These are phyloP conservation scores for Copsychus sechellarum DNA, from an alignment of 2,113 vertebrate genomes.

Conservation along the genomic window DNA sequence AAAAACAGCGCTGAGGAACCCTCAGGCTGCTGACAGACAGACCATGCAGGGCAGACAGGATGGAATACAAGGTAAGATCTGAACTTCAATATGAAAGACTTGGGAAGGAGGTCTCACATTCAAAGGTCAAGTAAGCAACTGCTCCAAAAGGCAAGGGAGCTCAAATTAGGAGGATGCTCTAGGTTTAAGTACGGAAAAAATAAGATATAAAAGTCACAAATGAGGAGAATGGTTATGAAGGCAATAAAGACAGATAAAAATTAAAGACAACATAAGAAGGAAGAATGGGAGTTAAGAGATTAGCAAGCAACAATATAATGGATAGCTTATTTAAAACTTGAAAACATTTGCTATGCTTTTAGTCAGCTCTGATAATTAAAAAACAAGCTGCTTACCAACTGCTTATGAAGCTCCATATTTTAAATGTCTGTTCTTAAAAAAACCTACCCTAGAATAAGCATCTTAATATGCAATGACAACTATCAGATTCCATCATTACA, in stretches of 20 bases:
- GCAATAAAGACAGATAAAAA: not conserved
- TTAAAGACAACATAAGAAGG: not conserved
- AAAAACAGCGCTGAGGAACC: not conserved
- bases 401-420: not conserved
- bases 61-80: not conserved
- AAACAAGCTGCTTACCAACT: not conserved
- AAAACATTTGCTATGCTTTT: not conserved
- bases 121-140: not conserved
- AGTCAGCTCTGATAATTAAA: not conserved
- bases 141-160: not conserved
- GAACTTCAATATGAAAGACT: not conserved
- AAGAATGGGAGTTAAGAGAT: not conserved
- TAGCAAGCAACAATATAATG: not conserved
- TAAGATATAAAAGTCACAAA: not conserved
- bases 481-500: not conserved
- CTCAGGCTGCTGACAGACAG: rapidly evolving
- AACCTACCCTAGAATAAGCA: not conserved
- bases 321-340: not conserved
- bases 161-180: not conserved
- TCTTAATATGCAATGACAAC: not conserved
- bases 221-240: not conserved
- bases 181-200: not conserved
- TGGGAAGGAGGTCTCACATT: not conserved
- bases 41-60: rapidly evolving
- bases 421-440: not conserved